Evolutionary conservation across 2,797 vertebrate species (phyloP).

Genomic region (Hydrolagus colliei): DNA sequence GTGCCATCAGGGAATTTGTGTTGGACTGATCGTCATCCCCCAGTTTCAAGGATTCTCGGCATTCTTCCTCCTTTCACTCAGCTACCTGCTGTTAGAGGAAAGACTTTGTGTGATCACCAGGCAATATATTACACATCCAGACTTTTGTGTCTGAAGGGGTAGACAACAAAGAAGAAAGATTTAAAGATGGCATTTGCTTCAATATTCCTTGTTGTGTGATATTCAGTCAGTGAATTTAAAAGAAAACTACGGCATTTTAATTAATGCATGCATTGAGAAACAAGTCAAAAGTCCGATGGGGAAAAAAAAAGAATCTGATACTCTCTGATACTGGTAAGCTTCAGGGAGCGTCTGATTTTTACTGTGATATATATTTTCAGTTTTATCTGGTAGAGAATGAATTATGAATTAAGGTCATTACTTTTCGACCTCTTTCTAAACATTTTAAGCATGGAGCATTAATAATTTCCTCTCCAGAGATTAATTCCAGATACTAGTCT

Average conservation of each 20-base stretch:
- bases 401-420: conserved; percentile 32
- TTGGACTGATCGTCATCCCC: background rate
- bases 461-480: conserved; percentile 31
- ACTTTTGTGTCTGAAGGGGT: background rate
- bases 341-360: conserved; percentile 15
- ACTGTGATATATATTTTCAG: conserved; percentile 14
- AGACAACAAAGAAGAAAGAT: background rate
- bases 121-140: background rate
- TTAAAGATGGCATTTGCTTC: background rate
- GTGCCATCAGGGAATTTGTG: conserved; percentile 7
- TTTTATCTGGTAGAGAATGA: conserved; percentile 22
- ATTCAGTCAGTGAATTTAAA: background rate
- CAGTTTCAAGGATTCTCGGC: background rate
- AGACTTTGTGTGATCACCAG: background rate
- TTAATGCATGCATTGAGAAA: conserved; percentile 20
- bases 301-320: conserved; percentile 11
- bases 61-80: background rate
- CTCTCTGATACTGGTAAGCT: conserved; percentile 19
- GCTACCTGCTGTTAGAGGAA: background rate
- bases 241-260: background rate
- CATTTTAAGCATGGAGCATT: conserved; percentile 31
- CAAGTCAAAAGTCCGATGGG: background rate
- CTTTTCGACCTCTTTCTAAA: conserved; percentile 30
- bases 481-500: conserved; percentile 28
- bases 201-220: background rate